Evolutionary conservation across 2,113 vertebrate species (phyloP).

Genomic region (Actenoides lindsayi): DNA sequence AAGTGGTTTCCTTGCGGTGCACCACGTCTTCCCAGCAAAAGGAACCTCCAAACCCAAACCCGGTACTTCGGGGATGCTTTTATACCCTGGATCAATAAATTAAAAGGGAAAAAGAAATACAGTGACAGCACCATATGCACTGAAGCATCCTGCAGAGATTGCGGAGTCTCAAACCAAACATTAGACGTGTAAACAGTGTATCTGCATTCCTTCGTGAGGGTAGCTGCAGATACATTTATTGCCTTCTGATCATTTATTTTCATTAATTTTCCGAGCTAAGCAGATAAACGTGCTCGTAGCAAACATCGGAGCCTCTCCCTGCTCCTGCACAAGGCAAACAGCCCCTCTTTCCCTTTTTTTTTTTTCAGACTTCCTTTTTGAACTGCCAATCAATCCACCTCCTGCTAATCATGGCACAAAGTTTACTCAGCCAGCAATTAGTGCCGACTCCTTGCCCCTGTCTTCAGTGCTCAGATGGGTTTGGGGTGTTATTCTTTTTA

Average conservation of each 20-base stretch:
- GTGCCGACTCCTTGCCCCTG: neutral
- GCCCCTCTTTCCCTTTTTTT: neutral
- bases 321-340: neutral
- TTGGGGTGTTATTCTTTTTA: neutral
- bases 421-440: neutral
- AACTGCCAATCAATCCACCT: neutral
- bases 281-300: neutral
- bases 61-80: neutral
- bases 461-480: neutral
- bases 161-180: constrained; percentile 45
- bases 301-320: neutral
- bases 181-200: constrained; percentile 33
- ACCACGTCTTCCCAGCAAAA: neutral
- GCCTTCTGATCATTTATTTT: constrained; percentile 31
- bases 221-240: neutral
- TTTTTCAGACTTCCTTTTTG: neutral
- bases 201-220: neutral
- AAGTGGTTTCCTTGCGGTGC: neutral
- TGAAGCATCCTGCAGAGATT: neutral
- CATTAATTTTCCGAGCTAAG: constrained; percentile 29
- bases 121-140: constrained; percentile 35
- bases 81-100: neutral
- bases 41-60: neutral
- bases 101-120: neutral
- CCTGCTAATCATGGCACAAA: neutral